Base-by-base conservation (phyloP, 1,140 invertebrate species). In the Luehdorfia chinensis region DNA sequence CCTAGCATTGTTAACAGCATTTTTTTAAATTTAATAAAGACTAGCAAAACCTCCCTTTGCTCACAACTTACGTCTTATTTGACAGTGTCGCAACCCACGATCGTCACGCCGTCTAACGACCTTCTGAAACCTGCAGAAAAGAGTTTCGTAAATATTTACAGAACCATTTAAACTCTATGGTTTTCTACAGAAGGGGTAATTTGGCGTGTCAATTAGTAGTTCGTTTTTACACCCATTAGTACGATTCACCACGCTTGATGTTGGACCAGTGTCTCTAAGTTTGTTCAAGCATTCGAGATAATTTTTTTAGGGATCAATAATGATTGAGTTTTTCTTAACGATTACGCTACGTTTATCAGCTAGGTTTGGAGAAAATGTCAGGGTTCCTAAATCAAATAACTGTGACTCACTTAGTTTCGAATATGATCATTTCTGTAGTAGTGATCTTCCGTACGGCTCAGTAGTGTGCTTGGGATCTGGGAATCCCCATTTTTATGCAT, bases 61-160 rank as follows among this genome's bases (percentile, higher is more conserved):
- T n/a, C n/a, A 21, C 11, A 43, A 28, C 28, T 36, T 52, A 27
- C 43, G 1, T 2, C 23, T 30, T 54, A 51, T 11, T 23, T 36
- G 33, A 49, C 12, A 30, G 13, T 55, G 44, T 68, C 47, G 57
- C 54, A 58, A 59, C 16, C 14, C 31, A 33, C 32, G 19, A 21
- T 21, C 62, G 66, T 68, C 58, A 66, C 68, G 66, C 47, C 46
- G n/a, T 31, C 43, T 58, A 48, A 56, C 56, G 63, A 69, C 69
- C 69, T 73, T 69, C 63, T 55, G 55, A 62, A 56, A 54, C 32
- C 31, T 47, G 33, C 37, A 27, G 27, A 52, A 41, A 67, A 60
- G 59, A 55, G 36, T 64, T 59, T 56, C 47, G 37, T 39, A 59
- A 59, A 21, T 16, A 48, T 48, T 48, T 16, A 18, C 27, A 33